Percentiles rank a stretch among this genome's conserved stretches.
These are phyloP conservation scores for Propithecus coquereli DNA, from an alignment of 2,113 vertebrate genomes.

Conservation along the genomic window DNA sequence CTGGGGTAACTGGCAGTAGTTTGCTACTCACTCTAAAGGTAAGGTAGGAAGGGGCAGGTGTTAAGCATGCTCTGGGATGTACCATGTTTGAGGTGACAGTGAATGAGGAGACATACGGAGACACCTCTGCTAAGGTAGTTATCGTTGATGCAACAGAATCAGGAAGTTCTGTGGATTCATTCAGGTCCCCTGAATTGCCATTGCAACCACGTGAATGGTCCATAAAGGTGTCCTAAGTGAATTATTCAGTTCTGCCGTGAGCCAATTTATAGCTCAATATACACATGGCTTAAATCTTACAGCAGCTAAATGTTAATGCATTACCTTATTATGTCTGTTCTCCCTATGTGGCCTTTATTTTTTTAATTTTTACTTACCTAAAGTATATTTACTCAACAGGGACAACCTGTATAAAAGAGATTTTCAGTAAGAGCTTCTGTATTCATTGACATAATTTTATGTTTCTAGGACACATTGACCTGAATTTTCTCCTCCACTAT, in stretches of 20 bases:
- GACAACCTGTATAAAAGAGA: not conserved
- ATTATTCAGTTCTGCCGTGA: not conserved
- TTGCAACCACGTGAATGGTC: not conserved
- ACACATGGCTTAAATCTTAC: not conserved
- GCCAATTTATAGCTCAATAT: not conserved
- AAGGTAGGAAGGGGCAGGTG: not conserved
- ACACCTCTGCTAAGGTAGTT: too few relatives aligned
- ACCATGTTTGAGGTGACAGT: accelerated
- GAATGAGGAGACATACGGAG: not conserved
- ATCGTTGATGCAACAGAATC: accelerated
- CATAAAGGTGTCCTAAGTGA: not conserved
- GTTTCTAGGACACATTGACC: slow-evolving; percentile 3
- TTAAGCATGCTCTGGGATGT: not conserved
- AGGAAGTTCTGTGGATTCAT: not conserved
- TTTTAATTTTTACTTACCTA: not conserved
- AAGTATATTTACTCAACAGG: not conserved
- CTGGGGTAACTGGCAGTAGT: not conserved
- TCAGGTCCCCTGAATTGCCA: not conserved
- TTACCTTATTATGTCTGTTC: not conserved
- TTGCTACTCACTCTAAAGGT: not conserved
- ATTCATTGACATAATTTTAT: not conserved
- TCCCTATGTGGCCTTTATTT: not conserved
- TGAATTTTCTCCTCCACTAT: not conserved
- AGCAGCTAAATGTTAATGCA: not conserved
- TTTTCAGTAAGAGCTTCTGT: not conserved